A percentile compares a stretch with the other conserved stretches of the same genome.
Evolutionary conservation across 2,888 invertebrate species (phyloP).

Genomic region (Hydraecia micacea): DNA sequence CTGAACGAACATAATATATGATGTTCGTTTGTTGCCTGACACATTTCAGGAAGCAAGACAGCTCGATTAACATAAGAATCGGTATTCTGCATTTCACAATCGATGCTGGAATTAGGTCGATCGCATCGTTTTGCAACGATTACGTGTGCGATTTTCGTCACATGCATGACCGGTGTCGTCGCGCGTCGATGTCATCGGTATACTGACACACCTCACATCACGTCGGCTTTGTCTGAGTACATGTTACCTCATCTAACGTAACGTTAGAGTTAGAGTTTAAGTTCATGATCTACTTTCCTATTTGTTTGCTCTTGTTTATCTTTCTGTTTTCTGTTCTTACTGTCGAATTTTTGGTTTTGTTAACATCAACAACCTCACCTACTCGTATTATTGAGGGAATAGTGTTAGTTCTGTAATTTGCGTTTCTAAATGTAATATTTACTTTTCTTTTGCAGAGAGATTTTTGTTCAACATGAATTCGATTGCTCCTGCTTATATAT

Average conservation of each 20-base stretch:
- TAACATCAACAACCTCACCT: background rate
- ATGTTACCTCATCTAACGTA: conserved; percentile 45
- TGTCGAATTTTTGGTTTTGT: background rate
- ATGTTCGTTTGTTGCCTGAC: background rate
- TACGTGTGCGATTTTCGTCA: conserved; percentile 65
- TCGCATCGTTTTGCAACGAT: conserved; percentile 66
- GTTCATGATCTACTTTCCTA: conserved; percentile 60
- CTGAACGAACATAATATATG: background rate
- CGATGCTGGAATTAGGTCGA: conserved; percentile 61
- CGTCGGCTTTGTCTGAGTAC: conserved; percentile 38
- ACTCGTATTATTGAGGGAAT: background rate
- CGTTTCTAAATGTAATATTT: background rate
- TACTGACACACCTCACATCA: conserved; percentile 48
- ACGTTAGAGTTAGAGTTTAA: conserved; percentile 49
- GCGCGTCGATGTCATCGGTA: conserved; percentile 37
- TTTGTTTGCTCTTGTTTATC: background rate
- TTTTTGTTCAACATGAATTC: background rate
- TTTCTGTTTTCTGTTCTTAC: background rate
- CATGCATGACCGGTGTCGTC: conserved; percentile 48
- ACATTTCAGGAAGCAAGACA: conserved; percentile 4
- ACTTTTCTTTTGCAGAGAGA: rapidly evolving
- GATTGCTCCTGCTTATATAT: background rate
- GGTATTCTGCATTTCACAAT: conserved; percentile 53
- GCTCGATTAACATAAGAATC: conserved; percentile 42
- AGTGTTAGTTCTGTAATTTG: background rate